These are phyloP conservation scores for Oophaga pumilio DNA, from an alignment of 2,113 vertebrate genomes.

Conservation along the genomic window DNA sequence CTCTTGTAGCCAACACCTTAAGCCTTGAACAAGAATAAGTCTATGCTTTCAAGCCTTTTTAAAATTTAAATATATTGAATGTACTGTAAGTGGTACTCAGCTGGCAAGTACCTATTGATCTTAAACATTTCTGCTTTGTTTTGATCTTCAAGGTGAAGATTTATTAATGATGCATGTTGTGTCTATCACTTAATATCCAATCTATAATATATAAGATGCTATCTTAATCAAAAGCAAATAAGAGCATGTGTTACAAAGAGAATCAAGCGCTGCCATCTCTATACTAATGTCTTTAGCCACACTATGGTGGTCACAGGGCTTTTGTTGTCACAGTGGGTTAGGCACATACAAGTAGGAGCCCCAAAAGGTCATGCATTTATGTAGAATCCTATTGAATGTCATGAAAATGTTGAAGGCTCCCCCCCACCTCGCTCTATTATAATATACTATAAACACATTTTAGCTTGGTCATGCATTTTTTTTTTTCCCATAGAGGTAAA, in stretches of 20 bases:
- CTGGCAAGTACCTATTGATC: slow-evolving; percentile 48
- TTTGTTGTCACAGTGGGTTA: no score
- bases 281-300: background rate
- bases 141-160: slow-evolving; percentile 46
- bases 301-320: background rate
- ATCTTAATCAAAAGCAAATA: background rate
- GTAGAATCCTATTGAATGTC: no score
- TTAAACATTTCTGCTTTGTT: slow-evolving; percentile 34
- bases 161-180: slow-evolving; percentile 48
- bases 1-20: slow-evolving; percentile 19
- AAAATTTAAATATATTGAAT: slow-evolving; percentile 48
- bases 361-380: no score
- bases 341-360: no score
- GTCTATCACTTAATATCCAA: background rate
- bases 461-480: no score
- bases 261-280: background rate
- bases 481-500: no score
- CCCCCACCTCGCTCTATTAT: no score
- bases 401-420: no score
- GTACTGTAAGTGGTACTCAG: slow-evolving; percentile 43
- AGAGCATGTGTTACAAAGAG: background rate
- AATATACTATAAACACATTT: no score
- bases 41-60: slow-evolving; percentile 49
- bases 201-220: background rate
- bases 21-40: slow-evolving; percentile 34